Evolutionary conservation across 2,888 invertebrate genomes (phyloP).

Genomic region (Metacarcinus magister): DNA sequence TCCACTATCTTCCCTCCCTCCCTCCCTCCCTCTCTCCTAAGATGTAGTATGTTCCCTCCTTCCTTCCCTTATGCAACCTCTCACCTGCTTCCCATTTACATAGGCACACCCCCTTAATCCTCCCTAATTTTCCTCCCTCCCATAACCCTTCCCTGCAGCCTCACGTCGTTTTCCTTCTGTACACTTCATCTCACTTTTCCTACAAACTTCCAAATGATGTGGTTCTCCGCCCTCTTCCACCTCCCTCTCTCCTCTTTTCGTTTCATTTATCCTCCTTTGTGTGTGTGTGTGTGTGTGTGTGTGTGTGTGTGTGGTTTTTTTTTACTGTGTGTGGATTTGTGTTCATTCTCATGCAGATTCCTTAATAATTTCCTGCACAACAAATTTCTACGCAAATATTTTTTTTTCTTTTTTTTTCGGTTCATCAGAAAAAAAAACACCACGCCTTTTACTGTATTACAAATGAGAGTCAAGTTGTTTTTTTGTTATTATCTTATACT

Average conservation of each 20-base stretch:
- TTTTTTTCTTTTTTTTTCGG: background rate
- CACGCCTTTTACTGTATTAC: background rate
- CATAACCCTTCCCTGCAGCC: background rate
- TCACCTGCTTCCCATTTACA: background rate
- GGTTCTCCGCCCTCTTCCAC: background rate
- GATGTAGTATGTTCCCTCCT: too few relatives aligned
- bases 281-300: background rate
- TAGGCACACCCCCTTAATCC: constrained; percentile 26
- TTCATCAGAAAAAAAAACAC: background rate
- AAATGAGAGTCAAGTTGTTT: background rate
- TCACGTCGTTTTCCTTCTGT: background rate
- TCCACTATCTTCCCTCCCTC: background rate
- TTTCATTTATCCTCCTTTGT: background rate
- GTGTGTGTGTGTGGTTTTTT: background rate
- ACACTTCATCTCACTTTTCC: constrained; percentile 34
- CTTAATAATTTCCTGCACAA: background rate
- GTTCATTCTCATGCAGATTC: background rate
- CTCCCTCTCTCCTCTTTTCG: background rate
- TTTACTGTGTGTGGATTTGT: background rate
- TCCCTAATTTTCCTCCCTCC: constrained; percentile 8
- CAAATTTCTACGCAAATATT: background rate
- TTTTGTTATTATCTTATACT: background rate
- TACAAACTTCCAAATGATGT: background rate
- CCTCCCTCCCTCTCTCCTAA: background rate
- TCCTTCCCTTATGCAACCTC: background rate